Base-by-base conservation (phyloP, 2,888 invertebrate genomes). In the Lasioglossum zephyrum region DNA sequence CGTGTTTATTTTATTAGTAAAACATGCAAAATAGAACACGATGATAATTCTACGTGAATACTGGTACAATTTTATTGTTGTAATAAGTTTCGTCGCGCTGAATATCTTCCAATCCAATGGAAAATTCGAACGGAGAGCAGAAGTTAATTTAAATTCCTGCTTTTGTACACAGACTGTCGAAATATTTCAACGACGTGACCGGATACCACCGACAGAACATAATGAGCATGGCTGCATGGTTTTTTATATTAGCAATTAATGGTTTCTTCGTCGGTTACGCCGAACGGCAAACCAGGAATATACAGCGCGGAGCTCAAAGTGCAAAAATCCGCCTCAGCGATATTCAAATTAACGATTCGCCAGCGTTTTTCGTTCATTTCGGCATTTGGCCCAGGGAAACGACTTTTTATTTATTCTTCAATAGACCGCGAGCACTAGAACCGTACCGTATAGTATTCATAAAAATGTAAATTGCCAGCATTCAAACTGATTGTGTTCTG, bases 301-400 rank as follows among this genome's bases (percentile, higher is more conserved):
- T 60, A 77, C 76, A 31, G 31, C 49, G 73, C 41, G 81, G 69
- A 82, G 53, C 66, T 66, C 69, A 79, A 76, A 87, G 79, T 57
- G 74, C 44, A 77, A 73, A 60, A 88, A 76, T 77, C 80, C 79
- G 77, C 78, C 63, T 86, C 84, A 83, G 81, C 81, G 85, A 87
- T 91, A 89, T 89, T 87, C 79, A 87, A 84, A 88, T 89, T 87
- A 90, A 87, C 89, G 81, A 76, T 81, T 81, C 60, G 77, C 70
- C 75, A 78, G 73, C 74, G 66, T 87, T 89, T 75, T 87, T 81
- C 89, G 82, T 85, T 73, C 86, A 73, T 73, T 74, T 82, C 78
- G 84, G 72, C 53, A 75, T 69, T 69, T 70, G 74, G 60, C 47
- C 74, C 70, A 53, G 22, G 49, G 77, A 82, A 79, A 77, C 77